Percentiles rank a stretch among this genome's conserved stretches.
Conservation (phyloP, 2,113 vertebrate genomes). For the Mobula birostris region DNA sequence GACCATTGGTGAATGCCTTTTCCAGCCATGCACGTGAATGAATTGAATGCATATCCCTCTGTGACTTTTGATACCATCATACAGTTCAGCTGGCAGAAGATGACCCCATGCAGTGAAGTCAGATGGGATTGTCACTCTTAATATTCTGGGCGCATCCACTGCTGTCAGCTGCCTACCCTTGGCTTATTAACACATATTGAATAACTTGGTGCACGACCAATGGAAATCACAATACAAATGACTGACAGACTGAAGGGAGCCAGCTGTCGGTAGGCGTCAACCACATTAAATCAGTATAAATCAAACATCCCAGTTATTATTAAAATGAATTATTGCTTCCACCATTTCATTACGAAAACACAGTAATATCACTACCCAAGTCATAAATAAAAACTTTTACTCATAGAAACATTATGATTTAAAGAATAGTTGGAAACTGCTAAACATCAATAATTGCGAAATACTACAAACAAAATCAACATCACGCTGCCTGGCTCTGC, state of each 20-base stretch:
- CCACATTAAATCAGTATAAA: background rate
- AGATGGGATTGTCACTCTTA: background rate
- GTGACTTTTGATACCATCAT: background rate
- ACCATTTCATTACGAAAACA: background rate
- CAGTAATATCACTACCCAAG: background rate
- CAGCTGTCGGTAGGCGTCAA: constrained; percentile 15
- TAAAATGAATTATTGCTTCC: background rate
- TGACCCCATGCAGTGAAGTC: background rate
- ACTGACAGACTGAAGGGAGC: background rate
- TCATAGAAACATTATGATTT: background rate
- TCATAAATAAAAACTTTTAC: background rate
- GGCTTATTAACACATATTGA: background rate
- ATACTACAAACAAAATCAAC: background rate
- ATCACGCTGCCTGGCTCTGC: background rate
- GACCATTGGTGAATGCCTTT: background rate
- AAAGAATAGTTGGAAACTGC: background rate
- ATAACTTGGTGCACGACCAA: background rate
- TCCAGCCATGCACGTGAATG: background rate
- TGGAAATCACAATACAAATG: background rate
- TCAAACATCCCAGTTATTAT: background rate
- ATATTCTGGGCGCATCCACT: background rate
- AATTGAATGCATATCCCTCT: background rate
- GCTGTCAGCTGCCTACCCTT: constrained; percentile 15
- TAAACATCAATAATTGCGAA: background rate
- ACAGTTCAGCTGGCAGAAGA: constrained; percentile 15